Evolutionary conservation across 1,140 invertebrate species (phyloP).

Genomic region (Drosophila pachea): DNA sequence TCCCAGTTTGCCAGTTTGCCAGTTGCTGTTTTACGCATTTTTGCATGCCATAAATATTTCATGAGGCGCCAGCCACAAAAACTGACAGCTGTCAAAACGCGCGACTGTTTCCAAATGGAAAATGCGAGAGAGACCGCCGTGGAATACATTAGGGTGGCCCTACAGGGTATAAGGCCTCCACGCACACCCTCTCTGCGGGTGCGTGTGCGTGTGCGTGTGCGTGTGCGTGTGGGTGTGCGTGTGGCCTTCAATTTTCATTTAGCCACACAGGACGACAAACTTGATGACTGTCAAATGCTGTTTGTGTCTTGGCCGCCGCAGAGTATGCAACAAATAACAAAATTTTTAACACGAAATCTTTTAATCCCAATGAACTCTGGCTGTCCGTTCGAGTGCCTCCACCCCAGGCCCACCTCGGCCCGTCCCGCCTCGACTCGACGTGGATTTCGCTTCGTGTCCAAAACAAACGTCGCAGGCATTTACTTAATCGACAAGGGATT

Average conservation of each 20-base stretch:
- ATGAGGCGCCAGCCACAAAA: constrained; percentile 65
- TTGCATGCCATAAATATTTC: constrained; percentile 69
- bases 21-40: constrained; percentile 46
- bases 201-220: neutral
- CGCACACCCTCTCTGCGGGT: neutral
- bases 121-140: constrained; percentile 46
- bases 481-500: constrained; percentile 78
- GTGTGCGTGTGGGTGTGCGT: neutral
- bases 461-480: constrained; percentile 76
- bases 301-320: constrained; percentile 10
- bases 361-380: constrained; percentile 75
- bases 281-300: constrained; percentile 49
- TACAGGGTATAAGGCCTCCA: neutral
- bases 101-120: constrained; percentile 57
- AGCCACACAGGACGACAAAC: constrained; percentile 30
- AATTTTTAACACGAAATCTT: constrained; percentile 67
- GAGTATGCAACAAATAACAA: constrained; percentile 61
- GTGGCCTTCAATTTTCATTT: constrained; percentile 53
- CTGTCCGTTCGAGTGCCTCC: constrained; percentile 43
- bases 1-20: no score
- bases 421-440: constrained; percentile 24
- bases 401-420: constrained; percentile 45
- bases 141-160: constrained; percentile 42
- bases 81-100: constrained; percentile 74
- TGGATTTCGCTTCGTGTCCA: constrained; percentile 31